Evolutionary conservation across 2,797 vertebrate genomes (phyloP).

Genomic region (Acipenser oxyrinchus): DNA sequence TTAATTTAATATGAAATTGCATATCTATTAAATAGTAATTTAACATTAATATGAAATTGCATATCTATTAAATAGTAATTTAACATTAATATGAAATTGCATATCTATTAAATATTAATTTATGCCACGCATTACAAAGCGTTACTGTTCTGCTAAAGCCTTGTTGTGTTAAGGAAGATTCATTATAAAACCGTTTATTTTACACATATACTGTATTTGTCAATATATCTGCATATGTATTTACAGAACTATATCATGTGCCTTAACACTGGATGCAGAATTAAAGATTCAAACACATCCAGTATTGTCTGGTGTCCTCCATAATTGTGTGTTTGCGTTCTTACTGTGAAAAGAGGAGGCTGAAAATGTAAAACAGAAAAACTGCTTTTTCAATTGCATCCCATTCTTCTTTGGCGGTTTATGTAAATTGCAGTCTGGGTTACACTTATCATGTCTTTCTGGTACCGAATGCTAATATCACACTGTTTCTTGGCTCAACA

Average conservation of each 20-base stretch:
- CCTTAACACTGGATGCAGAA: conserved; percentile 66
- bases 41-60: too few species aligned
- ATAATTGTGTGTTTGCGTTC: background rate
- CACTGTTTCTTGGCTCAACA: background rate
- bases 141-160: too few species aligned
- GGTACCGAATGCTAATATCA: background rate
- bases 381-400: too few species aligned
- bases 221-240: background rate
- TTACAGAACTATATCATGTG: conserved; percentile 31
- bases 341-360: too few species aligned
- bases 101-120: too few species aligned
- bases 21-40: too few species aligned
- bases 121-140: too few species aligned
- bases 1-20: too few species aligned
- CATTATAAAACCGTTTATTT: background rate
- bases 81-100: background rate
- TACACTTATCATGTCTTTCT: background rate
- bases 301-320: too few species aligned
- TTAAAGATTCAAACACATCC: conserved; percentile 21
- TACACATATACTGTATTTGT: background rate
- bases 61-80: too few species aligned
- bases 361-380: too few species aligned
- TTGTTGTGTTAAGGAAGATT: background rate
- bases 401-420: background rate
- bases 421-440: background rate